Conservation (phyloP, 2,888 invertebrate genomes). For the Eristalis pertinax region DNA sequence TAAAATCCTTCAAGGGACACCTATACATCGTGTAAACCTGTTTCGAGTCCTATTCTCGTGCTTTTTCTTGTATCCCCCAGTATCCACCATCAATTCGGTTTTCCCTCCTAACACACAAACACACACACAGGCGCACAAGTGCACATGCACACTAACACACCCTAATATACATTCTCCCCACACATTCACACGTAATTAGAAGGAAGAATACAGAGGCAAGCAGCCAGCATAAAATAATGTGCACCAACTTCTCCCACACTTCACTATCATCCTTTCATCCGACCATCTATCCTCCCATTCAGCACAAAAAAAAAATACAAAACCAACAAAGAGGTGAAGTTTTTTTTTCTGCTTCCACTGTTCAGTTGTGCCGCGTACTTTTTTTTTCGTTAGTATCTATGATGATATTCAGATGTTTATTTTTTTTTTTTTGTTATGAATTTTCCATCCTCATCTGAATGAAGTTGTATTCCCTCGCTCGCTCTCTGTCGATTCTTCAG, state of each 20-base stretch:
- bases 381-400: slow-evolving; percentile 10
- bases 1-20: slow-evolving; percentile 25
- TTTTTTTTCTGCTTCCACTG: not conserved
- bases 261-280: not conserved
- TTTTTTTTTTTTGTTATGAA: slow-evolving; percentile 36
- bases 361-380: not conserved
- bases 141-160: not conserved
- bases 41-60: slow-evolving; percentile 1
- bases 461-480: slow-evolving; percentile 30
- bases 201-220: slow-evolving; percentile 13
- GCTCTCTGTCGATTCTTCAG: not conserved
- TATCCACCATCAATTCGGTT: not conserved
- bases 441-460: slow-evolving; percentile 59
- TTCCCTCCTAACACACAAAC: not conserved
- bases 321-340: slow-evolving; percentile 20
- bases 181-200: slow-evolving; percentile 21
- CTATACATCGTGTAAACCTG: slow-evolving; percentile 33
- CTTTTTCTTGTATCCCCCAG: not conserved
- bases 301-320: not conserved
- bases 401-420: slow-evolving; percentile 42
- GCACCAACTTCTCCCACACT: not conserved
- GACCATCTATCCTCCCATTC: not conserved
- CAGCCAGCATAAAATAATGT: no score
- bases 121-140: not conserved
- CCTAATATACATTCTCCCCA: not conserved